These are phyloP conservation scores for Carcinoscorpius rotundicauda DNA, from an alignment of 1,140 invertebrate species.

Conservation along the genomic window DNA sequence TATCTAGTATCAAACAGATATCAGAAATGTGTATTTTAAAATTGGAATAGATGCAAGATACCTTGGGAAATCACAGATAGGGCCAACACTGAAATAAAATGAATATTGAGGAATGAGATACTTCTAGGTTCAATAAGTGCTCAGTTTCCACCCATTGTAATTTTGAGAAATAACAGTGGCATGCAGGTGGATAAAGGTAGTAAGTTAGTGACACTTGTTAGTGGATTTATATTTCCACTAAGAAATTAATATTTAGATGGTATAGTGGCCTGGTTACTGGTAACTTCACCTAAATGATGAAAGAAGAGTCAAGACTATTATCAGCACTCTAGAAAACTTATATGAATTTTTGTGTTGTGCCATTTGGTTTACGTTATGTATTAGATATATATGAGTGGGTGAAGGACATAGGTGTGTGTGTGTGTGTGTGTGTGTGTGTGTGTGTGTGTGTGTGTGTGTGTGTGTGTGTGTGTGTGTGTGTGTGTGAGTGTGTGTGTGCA, in stretches of 20 bases:
- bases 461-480: constrained; percentile 10
- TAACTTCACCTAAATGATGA: background rate
- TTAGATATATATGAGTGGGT: constrained; percentile 17
- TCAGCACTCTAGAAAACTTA: background rate
- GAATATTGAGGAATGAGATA: too few relatives aligned
- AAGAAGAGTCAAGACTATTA: background rate
- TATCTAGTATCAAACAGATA: too few relatives aligned
- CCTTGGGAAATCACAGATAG: too few relatives aligned
- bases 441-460: constrained; percentile 4
- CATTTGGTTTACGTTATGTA: constrained; percentile 15
- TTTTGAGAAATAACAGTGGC: too few relatives aligned
- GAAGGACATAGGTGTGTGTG: background rate
- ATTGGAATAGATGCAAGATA: too few relatives aligned
- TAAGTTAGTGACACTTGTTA: too few relatives aligned
- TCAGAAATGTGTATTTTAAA: too few relatives aligned
- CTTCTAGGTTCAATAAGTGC: too few relatives aligned
- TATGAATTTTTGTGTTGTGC: constrained; percentile 29
- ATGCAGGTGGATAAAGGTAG: too few relatives aligned
- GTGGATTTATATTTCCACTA: too few relatives aligned
- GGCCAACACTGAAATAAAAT: too few relatives aligned
- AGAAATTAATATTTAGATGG: background rate
- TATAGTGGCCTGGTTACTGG: background rate
- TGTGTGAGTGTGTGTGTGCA: constrained; percentile 5
- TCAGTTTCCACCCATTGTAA: too few relatives aligned
- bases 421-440: constrained; percentile 8